Conservation (phyloP, 2,888 invertebrate genomes). For the Andrena hattorfiana region DNA sequence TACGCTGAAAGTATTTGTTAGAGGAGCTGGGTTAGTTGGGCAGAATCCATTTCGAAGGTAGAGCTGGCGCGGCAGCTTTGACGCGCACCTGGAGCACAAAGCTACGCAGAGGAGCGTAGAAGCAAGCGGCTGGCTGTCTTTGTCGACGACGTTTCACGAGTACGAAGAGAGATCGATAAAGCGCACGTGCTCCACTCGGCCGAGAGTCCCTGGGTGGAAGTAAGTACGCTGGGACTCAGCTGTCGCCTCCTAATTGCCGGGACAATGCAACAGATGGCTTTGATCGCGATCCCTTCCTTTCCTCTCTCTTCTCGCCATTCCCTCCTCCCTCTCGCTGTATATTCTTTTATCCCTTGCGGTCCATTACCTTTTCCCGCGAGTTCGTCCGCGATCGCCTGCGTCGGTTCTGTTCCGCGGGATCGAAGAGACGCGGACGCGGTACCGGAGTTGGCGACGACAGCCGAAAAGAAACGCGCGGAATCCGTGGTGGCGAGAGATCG, state of each 20-base stretch:
- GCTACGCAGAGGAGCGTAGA: slow-evolving; percentile 37
- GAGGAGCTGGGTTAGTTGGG: not conserved
- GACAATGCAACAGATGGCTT: slow-evolving; percentile 85
- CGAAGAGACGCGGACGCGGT: not conserved
- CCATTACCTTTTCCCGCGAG: not conserved
- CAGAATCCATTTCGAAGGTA: not conserved
- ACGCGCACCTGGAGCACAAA: slow-evolving; percentile 48
- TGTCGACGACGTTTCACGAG: slow-evolving; percentile 62
- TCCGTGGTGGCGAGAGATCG: not conserved
- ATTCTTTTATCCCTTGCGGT: slow-evolving; percentile 17
- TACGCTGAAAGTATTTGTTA: not conserved
- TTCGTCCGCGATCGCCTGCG: not conserved
- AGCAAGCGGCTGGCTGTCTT: slow-evolving; percentile 66
- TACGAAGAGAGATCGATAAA: slow-evolving; percentile 77
- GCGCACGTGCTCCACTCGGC: slow-evolving; percentile 79
- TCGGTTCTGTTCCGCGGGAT: slow-evolving; percentile 16
- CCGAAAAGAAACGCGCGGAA: not conserved
- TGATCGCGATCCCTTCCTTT: slow-evolving; percentile 83
- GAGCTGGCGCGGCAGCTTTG: not conserved
- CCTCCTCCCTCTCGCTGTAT: slow-evolving; percentile 47
- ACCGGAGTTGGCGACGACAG: not conserved
- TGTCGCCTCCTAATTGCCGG: slow-evolving; percentile 85
- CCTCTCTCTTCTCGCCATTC: slow-evolving; percentile 58
- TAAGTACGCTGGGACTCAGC: slow-evolving; percentile 84
- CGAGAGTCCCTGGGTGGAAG: slow-evolving; percentile 83